Percentiles rank a stretch among this genome's conserved stretches.
phyloP scores from a whole-genome alignment of 2,888 invertebrate genomes.

The Papilio elwesi region DNA sequence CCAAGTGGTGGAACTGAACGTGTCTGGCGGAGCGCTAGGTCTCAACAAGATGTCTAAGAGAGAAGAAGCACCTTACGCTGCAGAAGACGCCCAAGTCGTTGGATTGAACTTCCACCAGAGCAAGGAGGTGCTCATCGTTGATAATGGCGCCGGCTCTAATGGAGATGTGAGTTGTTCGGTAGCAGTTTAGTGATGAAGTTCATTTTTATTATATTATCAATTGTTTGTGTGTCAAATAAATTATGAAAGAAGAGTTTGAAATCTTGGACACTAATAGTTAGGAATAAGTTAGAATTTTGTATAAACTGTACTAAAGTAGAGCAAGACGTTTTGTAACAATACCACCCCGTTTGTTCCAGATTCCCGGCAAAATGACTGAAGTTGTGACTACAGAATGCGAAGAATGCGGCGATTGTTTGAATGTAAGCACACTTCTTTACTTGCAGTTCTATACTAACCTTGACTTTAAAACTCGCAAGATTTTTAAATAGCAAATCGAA shows the following conservation, averaged over 20 bases:
- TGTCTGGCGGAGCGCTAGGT: conserved; percentile 91
- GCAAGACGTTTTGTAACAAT: background rate
- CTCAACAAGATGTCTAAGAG: conserved; percentile 92
- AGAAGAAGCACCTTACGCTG: conserved; percentile 92
- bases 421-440: conserved; percentile 61
- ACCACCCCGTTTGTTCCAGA: conserved; percentile 57
- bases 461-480: too few relatives aligned
- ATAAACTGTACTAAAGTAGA: too few relatives aligned
- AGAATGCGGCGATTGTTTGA: conserved; percentile 84
- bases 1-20: conserved; percentile 85
- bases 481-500: too few relatives aligned
- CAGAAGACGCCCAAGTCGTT: conserved; percentile 93
- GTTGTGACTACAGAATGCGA: conserved; percentile 83
- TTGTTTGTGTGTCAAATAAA: too few relatives aligned
- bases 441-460: too few relatives aligned
- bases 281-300: too few relatives aligned
- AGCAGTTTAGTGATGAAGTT: background rate
- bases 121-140: conserved; percentile 93
- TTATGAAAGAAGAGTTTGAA: too few relatives aligned
- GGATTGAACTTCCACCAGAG: conserved; percentile 96
- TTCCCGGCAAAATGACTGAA: conserved; percentile 78
- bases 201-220: too few relatives aligned
- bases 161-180: conserved; percentile 67
- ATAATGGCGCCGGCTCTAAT: conserved; percentile 86
- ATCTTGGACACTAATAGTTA: too few relatives aligned